Percentiles rank a stretch among this genome's conserved stretches.
Evolutionary conservation across 1,140 invertebrate genomes (phyloP).

Genomic region (Drosophila pallidifrons): DNA sequence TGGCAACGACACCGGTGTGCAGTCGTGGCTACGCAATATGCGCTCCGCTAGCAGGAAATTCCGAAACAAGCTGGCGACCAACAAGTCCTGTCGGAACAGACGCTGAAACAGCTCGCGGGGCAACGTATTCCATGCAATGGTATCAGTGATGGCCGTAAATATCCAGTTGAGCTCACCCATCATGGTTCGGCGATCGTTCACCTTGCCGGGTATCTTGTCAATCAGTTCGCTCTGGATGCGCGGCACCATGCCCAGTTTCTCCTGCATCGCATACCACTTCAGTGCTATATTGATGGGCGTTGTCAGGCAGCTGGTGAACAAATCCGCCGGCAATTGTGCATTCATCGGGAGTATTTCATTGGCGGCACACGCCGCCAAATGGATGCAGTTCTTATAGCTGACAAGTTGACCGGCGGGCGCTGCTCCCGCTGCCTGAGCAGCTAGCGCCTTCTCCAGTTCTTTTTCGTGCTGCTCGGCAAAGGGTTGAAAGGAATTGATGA

Average conservation of each 20-base stretch:
- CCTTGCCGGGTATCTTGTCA: conserved; percentile 97
- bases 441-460: conserved; percentile 90
- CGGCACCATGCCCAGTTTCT: conserved; percentile 92
- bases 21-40: conserved; percentile 98
- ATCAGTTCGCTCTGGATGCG: conserved; percentile 93
- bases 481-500: conserved; percentile 96
- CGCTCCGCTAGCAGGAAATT: conserved; percentile 98
- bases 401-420: conserved; percentile 42
- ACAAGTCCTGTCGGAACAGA: conserved; percentile 97
- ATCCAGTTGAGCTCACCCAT: conserved; percentile 99
- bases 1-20: conserved; percentile 96
- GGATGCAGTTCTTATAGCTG: conserved; percentile 96
- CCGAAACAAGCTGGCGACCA: conserved; percentile 99
- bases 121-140: conserved; percentile 99
- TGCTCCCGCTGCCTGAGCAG: conserved; percentile 18
- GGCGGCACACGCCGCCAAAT: conserved; percentile 96
- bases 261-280: conserved; percentile 96
- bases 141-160: conserved; percentile 99
- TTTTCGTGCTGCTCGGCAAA: conserved; percentile 96
- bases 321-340: conserved; percentile 98
- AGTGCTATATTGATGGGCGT: conserved; percentile 99
- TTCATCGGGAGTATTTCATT: conserved; percentile 98
- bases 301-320: conserved; percentile 99
- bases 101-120: conserved; percentile 97
- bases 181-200: conserved; percentile 98